Percentiles rank a stretch among this genome's conserved stretches.
phyloP scores from a whole-genome alignment of 2,888 invertebrate species.

The Leucania comma region DNA sequence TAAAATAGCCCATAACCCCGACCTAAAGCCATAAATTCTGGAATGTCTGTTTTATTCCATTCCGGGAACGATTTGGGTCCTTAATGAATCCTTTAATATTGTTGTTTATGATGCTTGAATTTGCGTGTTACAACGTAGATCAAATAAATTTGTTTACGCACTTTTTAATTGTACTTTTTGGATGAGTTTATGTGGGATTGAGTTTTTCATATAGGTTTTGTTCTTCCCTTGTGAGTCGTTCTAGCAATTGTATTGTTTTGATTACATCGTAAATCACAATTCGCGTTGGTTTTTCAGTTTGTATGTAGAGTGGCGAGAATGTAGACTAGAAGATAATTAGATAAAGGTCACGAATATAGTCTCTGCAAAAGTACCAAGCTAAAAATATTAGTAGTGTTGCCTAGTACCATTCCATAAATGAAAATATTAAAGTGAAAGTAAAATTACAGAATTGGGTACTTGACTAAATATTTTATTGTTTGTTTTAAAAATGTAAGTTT shows the following conservation, averaged over 20 bases:
- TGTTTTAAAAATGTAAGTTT: too few species aligned
- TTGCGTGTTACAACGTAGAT: constrained; percentile 60
- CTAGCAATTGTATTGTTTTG: not conserved
- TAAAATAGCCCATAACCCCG: constrained; percentile 52
- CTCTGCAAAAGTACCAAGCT: not conserved
- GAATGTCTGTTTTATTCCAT: constrained; percentile 74
- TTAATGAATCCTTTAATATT: constrained; percentile 74
- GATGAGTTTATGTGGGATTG: constrained; percentile 24
- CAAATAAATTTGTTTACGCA: constrained; percentile 53
- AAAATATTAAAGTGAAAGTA: not conserved
- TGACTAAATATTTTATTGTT: too few species aligned
- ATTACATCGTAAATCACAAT: not conserved
- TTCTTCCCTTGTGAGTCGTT: constrained; percentile 3
- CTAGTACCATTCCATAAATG: not conserved
- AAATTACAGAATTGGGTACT: not conserved
- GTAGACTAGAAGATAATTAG: constrained; percentile 31
- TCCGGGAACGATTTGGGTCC: constrained; percentile 65
- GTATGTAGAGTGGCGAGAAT: not conserved
- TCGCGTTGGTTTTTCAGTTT: constrained; percentile 9
- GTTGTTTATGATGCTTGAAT: constrained; percentile 72
- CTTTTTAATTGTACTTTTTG: constrained; percentile 51
- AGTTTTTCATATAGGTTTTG: constrained; percentile 3
- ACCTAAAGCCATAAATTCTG: constrained; percentile 65
- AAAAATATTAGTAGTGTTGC: not conserved
- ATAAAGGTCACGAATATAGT: constrained; percentile 1